These are phyloP conservation scores for Pelobates fuscus DNA, from an alignment of 2,113 vertebrate species.

Conservation along the genomic window DNA sequence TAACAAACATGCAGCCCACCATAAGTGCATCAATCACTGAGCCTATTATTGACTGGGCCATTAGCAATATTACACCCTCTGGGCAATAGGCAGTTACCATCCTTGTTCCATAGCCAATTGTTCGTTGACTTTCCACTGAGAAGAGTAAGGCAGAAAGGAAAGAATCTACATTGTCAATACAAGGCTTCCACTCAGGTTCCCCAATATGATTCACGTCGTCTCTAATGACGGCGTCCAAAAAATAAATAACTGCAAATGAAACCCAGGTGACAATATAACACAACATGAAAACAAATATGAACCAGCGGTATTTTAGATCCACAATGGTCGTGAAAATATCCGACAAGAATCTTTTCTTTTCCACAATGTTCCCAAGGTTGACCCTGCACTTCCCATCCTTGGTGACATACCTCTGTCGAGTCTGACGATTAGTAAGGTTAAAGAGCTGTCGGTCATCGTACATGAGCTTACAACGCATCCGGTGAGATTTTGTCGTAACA, in stretches of 20 bases:
- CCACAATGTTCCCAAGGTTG: slow-evolving; percentile 75
- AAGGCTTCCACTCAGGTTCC: slow-evolving; percentile 67
- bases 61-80: slow-evolving; percentile 71
- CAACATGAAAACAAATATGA: slow-evolving; percentile 79
- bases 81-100: slow-evolving; percentile 77
- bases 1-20: slow-evolving; percentile 87
- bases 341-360: slow-evolving; percentile 77
- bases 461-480: slow-evolving; percentile 71
- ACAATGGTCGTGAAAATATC: slow-evolving; percentile 84
- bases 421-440: slow-evolving; percentile 54
- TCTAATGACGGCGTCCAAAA: slow-evolving; percentile 71
- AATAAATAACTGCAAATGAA: slow-evolving; percentile 72
- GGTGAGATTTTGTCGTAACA: slow-evolving; percentile 51
- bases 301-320: slow-evolving; percentile 82
- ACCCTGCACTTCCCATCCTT: slow-evolving; percentile 83
- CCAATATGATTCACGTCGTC: slow-evolving; percentile 70
- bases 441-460: slow-evolving; percentile 61
- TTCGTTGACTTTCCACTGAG: slow-evolving; percentile 79
- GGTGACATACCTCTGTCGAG: slow-evolving; percentile 76
- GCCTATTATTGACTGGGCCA: slow-evolving; percentile 76
- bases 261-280: slow-evolving; percentile 80
- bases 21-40: slow-evolving; percentile 81
- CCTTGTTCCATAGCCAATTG: slow-evolving; percentile 77
- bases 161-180: slow-evolving; percentile 74
- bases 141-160: slow-evolving; percentile 79